Evolutionary conservation across 2,113 vertebrate genomes (phyloP).

Genomic region (Aegithalos caudatus): DNA sequence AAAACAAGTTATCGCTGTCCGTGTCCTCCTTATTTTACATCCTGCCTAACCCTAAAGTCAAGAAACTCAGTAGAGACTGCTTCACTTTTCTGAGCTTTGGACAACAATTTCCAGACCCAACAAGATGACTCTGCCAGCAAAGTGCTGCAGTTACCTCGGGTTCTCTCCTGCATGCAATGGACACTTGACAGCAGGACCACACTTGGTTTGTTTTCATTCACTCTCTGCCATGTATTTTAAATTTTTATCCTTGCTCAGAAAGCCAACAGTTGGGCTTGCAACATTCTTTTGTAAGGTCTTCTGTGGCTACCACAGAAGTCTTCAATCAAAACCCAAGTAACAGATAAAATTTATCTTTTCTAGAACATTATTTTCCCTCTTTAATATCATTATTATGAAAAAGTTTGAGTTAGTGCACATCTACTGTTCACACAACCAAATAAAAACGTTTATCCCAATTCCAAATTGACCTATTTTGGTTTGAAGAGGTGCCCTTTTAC

Average conservation of each 20-base stretch:
- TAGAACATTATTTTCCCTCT: neutral
- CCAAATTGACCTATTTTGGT: neutral
- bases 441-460: neutral
- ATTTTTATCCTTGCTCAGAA: neutral
- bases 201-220: constrained; percentile 13
- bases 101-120: neutral
- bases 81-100: neutral
- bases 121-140: neutral
- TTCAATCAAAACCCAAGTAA: neutral
- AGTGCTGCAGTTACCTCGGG: neutral
- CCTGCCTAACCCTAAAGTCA: neutral
- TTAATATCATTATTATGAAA: neutral
- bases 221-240: neutral
- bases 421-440: neutral
- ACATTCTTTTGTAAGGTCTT: neutral
- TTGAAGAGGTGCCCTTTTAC: neutral
- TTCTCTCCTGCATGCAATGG: neutral
- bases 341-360: neutral
- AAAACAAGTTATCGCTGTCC: neutral
- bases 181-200: neutral
- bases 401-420: neutral
- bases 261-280: neutral
- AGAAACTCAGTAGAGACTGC: neutral
- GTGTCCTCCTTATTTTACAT: neutral
- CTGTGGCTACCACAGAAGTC: neutral